Evolutionary conservation across 2,113 vertebrate genomes (phyloP).

Genomic region (Lethenteron reissneri): DNA sequence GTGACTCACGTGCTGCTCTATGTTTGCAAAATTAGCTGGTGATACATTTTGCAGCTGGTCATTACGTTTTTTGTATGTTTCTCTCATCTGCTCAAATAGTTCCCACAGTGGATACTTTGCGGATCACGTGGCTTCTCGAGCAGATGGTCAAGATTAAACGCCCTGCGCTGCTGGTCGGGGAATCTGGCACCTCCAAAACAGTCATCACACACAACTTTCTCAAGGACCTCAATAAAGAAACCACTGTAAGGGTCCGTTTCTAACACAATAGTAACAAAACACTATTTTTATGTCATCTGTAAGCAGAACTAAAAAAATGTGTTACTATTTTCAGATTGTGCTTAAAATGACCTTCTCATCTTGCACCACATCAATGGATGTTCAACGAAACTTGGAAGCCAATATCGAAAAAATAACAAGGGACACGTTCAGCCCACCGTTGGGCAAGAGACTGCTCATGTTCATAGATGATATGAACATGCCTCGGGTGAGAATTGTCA

Average conservation of each 20-base stretch:
- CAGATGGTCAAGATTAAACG: conserved; percentile 61
- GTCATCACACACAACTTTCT: conserved; percentile 73
- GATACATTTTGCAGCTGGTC: not conserved
- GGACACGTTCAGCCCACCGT: conserved; percentile 55
- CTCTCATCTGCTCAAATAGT: conserved; percentile 24
- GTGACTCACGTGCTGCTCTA: not conserved
- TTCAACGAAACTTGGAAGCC: conserved; percentile 74
- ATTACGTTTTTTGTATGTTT: not conserved
- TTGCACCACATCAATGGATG: conserved; percentile 71
- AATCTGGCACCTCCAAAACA: conserved; percentile 86
- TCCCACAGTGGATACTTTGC: conserved; percentile 67
- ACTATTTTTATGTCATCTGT: too few relatives aligned
- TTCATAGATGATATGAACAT: conserved; percentile 96
- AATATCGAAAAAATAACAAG: conserved; percentile 78
- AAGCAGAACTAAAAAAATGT: too few relatives aligned
- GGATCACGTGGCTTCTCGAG: conserved; percentile 52
- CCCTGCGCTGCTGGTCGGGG: conserved; percentile 63
- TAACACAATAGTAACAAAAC: too few relatives aligned
- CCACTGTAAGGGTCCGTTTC: conserved; percentile 16
- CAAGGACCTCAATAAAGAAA: conserved; percentile 33
- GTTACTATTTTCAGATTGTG: conserved; percentile 27
- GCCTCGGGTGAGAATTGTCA: conserved; percentile 39
- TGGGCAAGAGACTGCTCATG: conserved; percentile 63
- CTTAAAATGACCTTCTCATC: conserved; percentile 71
- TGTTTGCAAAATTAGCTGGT: not conserved